A percentile compares a stretch with the other conserved stretches of the same genome.
Conservation (phyloP, 2,888 invertebrate species). For the Hanleya hanleyi region DNA sequence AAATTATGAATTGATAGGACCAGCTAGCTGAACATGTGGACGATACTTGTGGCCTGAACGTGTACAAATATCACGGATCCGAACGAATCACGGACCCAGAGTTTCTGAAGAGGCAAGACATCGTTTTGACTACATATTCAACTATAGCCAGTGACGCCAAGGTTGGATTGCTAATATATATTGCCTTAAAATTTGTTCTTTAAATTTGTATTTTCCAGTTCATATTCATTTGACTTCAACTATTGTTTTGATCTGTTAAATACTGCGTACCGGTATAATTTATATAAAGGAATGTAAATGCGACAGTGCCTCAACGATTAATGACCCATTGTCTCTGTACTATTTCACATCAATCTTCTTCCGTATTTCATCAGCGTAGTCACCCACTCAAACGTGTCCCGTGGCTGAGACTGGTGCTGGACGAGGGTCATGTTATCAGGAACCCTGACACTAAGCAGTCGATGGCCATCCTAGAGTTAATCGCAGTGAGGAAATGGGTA, state of each 20-base stretch:
- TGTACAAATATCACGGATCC: constrained; percentile 52
- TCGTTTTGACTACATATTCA: constrained; percentile 56
- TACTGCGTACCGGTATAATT: too few relatives aligned
- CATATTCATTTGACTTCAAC: too few relatives aligned
- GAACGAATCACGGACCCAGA: constrained; percentile 37
- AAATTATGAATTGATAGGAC: too few relatives aligned
- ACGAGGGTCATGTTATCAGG: constrained; percentile 99
- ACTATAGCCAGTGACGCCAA: constrained; percentile 50
- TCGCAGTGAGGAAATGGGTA: constrained; percentile 54
- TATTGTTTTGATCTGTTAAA: too few relatives aligned
- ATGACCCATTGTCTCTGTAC: too few relatives aligned
- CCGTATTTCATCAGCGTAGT: constrained; percentile 9
- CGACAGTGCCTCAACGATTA: too few relatives aligned
- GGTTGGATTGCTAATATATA: too few relatives aligned
- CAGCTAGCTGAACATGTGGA: constrained; percentile 54
- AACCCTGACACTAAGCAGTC: constrained; percentile 99
- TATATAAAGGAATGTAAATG: too few relatives aligned
- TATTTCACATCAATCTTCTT: too few relatives aligned
- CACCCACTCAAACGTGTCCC: constrained; percentile 78
- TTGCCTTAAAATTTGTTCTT: too few relatives aligned
- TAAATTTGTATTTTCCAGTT: too few relatives aligned
- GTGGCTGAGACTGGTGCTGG: constrained; percentile 99
- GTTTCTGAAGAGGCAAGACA: constrained; percentile 46
- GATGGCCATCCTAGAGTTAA: constrained; percentile 78
- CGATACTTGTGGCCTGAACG: constrained; percentile 42